Conservation (phyloP, 1,140 invertebrate species). For the Melipona quadrifasciata region DNA sequence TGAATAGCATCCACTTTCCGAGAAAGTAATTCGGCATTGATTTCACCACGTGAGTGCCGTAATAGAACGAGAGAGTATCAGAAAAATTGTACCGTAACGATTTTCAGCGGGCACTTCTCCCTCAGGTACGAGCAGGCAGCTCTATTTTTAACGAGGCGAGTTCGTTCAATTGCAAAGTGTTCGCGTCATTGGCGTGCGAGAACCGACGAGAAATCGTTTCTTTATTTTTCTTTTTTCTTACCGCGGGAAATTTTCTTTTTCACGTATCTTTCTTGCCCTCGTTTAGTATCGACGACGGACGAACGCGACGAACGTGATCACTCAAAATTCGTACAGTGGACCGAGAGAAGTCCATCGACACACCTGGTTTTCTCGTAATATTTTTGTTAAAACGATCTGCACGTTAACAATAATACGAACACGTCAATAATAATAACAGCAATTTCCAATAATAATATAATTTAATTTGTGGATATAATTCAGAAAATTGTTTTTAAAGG, state of each 20-base stretch:
- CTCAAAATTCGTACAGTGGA: too few relatives aligned
- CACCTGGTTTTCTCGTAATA: too few relatives aligned
- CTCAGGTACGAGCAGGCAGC: not conserved
- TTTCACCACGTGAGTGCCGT: conserved; percentile 17
- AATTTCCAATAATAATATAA: too few relatives aligned
- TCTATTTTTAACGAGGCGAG: conserved; percentile 20
- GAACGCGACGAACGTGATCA: too few relatives aligned
- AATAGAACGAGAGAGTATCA: conserved; percentile 21
- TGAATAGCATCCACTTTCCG: conserved; percentile 22
- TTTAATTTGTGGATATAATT: too few relatives aligned
- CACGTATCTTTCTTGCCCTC: not conserved
- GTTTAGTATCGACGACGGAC: not conserved
- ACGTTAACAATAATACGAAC: too few relatives aligned
- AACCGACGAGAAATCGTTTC: not conserved
- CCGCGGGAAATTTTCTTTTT: not conserved
- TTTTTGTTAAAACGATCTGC: too few relatives aligned
- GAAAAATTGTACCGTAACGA: conserved; percentile 17
- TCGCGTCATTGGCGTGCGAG: not conserved
- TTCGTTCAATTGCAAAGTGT: conserved; percentile 6
- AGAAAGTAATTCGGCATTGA: conserved; percentile 18
- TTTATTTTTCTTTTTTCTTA: not conserved
- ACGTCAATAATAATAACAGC: too few relatives aligned
- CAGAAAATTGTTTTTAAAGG: too few relatives aligned
- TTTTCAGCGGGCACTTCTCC: not conserved
- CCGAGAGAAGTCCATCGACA: too few relatives aligned